These are phyloP conservation scores for Malthinus flaveolus DNA, from an alignment of 2,888 invertebrate genomes.

Conservation along the genomic window DNA sequence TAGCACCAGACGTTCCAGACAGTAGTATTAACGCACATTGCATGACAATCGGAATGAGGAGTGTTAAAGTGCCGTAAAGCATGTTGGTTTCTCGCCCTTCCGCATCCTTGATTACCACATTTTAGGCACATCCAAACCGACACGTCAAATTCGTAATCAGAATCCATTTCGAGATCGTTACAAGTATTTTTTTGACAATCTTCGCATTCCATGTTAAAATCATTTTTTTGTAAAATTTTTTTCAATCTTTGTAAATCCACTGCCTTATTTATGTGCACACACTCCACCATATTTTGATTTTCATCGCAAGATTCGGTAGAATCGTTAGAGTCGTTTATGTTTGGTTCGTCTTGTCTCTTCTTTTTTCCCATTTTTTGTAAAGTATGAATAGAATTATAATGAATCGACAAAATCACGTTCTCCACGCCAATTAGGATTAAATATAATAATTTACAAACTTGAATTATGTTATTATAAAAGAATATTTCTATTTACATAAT, in stretches of 20 bases:
- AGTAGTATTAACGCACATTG: conserved; percentile 71
- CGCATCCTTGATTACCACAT: conserved; percentile 80
- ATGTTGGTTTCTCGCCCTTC: conserved; percentile 68
- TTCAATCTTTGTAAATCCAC: conserved; percentile 66
- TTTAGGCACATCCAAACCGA: conserved; percentile 79
- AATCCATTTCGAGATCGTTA: conserved; percentile 37
- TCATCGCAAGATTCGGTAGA: conserved; percentile 77
- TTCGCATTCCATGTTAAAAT: conserved; percentile 59
- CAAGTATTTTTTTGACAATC: conserved; percentile 44
- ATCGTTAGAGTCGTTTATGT: conserved; percentile 65
- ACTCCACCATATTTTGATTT: conserved; percentile 62
- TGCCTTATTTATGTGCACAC: conserved; percentile 71
- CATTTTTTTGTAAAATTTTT: conserved; percentile 56
- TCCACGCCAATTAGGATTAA: not conserved
- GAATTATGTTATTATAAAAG: too few relatives aligned
- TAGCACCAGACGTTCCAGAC: conserved; percentile 80
- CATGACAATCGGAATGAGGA: conserved; percentile 77
- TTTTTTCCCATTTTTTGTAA: conserved; percentile 68
- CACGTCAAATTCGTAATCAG: conserved; percentile 55
- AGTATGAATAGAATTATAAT: not conserved
- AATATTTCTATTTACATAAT: too few relatives aligned
- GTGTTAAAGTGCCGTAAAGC: conserved; percentile 74
- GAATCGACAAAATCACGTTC: conserved; percentile 12
- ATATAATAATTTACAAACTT: too few relatives aligned
- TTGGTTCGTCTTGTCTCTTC: conserved; percentile 71